Evolutionary conservation across 2,113 vertebrate genomes (phyloP), one percentile per base, ranked within the genome.

Genomic region (Hepsetus odoe): DNA sequence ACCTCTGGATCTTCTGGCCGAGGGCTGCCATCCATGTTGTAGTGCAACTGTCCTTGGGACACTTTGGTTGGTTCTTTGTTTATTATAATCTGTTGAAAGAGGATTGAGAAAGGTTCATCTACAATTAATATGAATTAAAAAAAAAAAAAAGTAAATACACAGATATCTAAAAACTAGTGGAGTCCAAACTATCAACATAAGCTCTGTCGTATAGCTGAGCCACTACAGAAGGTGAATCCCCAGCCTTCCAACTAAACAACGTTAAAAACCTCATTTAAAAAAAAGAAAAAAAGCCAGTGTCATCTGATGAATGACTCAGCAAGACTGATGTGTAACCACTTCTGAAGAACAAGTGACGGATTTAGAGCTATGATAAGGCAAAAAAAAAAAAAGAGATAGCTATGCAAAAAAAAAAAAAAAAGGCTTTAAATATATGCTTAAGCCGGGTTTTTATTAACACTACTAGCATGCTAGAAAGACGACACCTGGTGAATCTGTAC

Each of bases 401-500:
- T 51, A 11, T 22, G 13, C 7, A 3, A 33, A 18, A 20, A 9
- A n/a, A 20, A 33, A 11, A 2, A 16, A 12, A 46, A 30, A 14
- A 5, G 35, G 32, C 13, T 55, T 11, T 1, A 14, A 11, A 4
- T 16, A 9, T 16, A 14, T 44, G 12, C 0, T 2, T 44, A 14
- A 4, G 13, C 42, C 16, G 40, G 9, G 9, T 44, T 44, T 44
- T 14, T 44, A 11, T 44, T 44, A 14, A 44, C 13, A 2, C 16
- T 44, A 1, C 2, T 14, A 14, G 42, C 42, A 44, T 11, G 13
- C 12, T 44, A 7, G 18, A 64, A 28, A 8, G 61, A 61, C 24
- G 35, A 72, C 90, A 98, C 97, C 96, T 99, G 96, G 8, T 98
- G 93, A 90, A 99, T 99, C 90, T 99, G 98, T 80, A 99, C 92